Evolutionary conservation across 1,140 invertebrate species (phyloP).

Genomic region (Cydia splendana): DNA sequence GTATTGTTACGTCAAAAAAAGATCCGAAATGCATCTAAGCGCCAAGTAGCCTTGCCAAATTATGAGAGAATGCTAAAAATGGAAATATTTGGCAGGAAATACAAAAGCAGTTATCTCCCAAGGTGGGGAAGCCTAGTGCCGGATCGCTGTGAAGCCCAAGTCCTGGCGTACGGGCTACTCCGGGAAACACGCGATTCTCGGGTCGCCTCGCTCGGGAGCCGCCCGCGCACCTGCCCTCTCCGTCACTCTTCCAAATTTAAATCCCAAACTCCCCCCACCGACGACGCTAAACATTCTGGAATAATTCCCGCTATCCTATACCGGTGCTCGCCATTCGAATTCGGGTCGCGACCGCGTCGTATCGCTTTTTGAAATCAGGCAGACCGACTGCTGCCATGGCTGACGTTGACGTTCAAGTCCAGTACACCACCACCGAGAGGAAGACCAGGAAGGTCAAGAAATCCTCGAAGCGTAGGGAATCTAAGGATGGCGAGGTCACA

Average conservation of each 20-base stretch:
- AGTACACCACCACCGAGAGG: conserved; percentile 90
- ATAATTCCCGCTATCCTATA: conserved; percentile 77
- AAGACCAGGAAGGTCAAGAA: conserved; percentile 95
- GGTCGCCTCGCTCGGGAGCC: conserved; percentile 62
- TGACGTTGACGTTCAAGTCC: conserved; percentile 92
- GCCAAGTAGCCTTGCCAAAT: conserved; percentile 6
- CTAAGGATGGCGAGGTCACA: conserved; percentile 87
- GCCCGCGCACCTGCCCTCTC: conserved; percentile 78
- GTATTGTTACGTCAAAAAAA: not conserved
- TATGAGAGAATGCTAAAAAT: conserved; percentile 6
- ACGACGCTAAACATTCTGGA: conserved; percentile 74
- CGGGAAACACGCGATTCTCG: conserved; percentile 59
- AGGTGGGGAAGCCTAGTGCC: not conserved
- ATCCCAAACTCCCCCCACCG: conserved; percentile 76
- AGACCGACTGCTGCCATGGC: conserved; percentile 83
- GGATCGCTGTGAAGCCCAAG: conserved; percentile 50
- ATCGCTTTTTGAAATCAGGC: conserved; percentile 58
- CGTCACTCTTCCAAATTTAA: conserved; percentile 79
- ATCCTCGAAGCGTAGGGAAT: conserved; percentile 88
- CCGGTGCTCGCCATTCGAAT: conserved; percentile 77
- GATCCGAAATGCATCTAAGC: not conserved
- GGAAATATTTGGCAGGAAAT: not conserved
- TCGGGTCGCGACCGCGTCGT: conserved; percentile 78
- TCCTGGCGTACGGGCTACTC: conserved; percentile 45
- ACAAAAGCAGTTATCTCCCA: not conserved